These are phyloP conservation scores for Odontesthes bonariensis DNA, from an alignment of 2,113 vertebrate species.

Conservation along the genomic window DNA sequence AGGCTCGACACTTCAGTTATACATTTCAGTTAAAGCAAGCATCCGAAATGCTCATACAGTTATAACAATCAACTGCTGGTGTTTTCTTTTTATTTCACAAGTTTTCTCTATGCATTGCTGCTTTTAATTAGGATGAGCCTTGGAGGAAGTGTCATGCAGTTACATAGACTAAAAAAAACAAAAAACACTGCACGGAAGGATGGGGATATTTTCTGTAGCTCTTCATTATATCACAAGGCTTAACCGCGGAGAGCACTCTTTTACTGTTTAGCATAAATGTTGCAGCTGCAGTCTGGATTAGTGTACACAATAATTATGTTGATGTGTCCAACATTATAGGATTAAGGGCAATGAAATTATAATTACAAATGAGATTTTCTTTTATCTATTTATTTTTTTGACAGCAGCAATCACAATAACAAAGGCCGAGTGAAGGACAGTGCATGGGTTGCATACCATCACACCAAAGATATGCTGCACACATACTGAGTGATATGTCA, in stretches of 20 bases:
- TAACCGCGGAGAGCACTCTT: neutral
- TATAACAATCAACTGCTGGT: neutral
- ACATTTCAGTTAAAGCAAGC: neutral
- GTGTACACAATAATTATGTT: conserved; percentile 39
- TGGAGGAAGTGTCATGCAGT: neutral
- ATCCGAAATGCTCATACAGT: conserved; percentile 16
- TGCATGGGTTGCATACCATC: neutral
- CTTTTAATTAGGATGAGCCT: conserved; percentile 17
- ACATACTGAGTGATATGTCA: neutral
- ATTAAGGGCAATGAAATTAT: conserved; percentile 39
- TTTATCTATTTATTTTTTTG: neutral
- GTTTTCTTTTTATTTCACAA: neutral
- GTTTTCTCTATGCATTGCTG: neutral
- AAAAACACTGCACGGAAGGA: conserved; percentile 4
- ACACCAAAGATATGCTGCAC: neutral
- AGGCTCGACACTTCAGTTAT: conserved; percentile 9
- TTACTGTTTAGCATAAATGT: neutral
- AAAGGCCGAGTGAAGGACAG: conserved; percentile 40
- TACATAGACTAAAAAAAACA: neutral
- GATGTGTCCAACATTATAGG: conserved; percentile 14
- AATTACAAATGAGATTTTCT: conserved; percentile 32
- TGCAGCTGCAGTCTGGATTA: conserved; percentile 21
- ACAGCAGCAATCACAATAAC: conserved; percentile 10
- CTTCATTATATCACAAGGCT: neutral
- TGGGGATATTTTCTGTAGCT: neutral